These are phyloP conservation scores for Latrodectus hesperus DNA, from an alignment of 2,888 invertebrate genomes.

Conservation along the genomic window DNA sequence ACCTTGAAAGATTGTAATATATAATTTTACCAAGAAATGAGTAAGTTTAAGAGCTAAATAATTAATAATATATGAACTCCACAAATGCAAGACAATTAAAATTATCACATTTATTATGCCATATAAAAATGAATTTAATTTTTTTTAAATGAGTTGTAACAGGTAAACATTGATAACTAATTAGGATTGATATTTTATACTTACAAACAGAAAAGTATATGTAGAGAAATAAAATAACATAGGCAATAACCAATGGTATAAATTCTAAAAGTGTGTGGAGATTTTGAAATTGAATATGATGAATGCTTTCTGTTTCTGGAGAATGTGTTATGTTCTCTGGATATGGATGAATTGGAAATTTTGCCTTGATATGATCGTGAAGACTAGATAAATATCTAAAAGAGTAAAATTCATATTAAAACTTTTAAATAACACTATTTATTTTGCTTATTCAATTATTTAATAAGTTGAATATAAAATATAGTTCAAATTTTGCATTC, in stretches of 20 bases:
- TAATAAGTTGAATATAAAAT: too few relatives aligned
- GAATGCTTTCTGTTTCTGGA: constrained; percentile 44
- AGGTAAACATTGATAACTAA: background rate
- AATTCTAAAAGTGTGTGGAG: constrained; percentile 89
- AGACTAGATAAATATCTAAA: constrained; percentile 60
- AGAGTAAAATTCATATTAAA: background rate
- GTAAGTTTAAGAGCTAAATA: too few relatives aligned
- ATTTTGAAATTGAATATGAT: constrained; percentile 91
- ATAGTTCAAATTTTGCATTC: too few relatives aligned
- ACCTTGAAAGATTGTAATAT: too few relatives aligned
- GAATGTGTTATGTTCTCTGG: constrained; percentile 55
- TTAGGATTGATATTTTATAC: constrained; percentile 64
- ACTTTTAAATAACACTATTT: too few relatives aligned
- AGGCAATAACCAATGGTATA: constrained; percentile 88
- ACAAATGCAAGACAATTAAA: too few relatives aligned
- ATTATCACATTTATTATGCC: too few relatives aligned
- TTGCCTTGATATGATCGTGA: constrained; percentile 43
- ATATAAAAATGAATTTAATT: too few relatives aligned
- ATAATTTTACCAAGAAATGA: too few relatives aligned
- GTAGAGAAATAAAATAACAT: constrained; percentile 90
- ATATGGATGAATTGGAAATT: constrained; percentile 59
- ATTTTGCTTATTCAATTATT: too few relatives aligned
- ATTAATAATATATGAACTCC: too few relatives aligned
- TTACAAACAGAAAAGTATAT: constrained; percentile 93
- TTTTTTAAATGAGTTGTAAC: too few relatives aligned